Base-by-base conservation (phyloP, 2,888 invertebrate species). In the Polydrusus tereticollis region DNA sequence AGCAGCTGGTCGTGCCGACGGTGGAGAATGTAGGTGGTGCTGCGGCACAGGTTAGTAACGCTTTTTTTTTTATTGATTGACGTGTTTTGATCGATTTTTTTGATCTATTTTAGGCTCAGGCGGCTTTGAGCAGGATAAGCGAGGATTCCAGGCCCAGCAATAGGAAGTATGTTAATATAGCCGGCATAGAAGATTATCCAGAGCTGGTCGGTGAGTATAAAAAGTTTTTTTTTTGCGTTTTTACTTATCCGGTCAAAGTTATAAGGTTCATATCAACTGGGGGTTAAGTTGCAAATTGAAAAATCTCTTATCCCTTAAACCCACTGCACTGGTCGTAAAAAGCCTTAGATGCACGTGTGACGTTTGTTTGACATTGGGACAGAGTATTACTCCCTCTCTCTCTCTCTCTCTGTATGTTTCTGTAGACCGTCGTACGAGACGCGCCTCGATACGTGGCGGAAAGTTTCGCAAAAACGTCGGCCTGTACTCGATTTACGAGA, bases 141-240 rank as follows among this genome's bases (percentile, higher is more conserved):
- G 88, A 89, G 78, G 88, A 88, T 78, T 88, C 88, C 0, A 85
- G 87, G 70, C 80, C 83, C 52, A 85, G 83, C 73, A 85, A 85
- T 75, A 80, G 81, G 75, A 89, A 90, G 80, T 93, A 91, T 82
- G 87, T 94, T 36, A 92, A 94, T 84, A 93, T 94, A 78, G 91
- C 93, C 50, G 94, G 94, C 45, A 93, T 94, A 55, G 94, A 93
- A 79, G 92, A 92, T 69, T 94, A 92, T 85, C 91, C 92, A 7
- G 90, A 91, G 72, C 85, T 94, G 68, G 83, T 85, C 76, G 86
- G 85, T 86, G 78, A 84, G 83, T 78, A 70, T 63, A 65, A 20
- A 50, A 57, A 36, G 29, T 52, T 65, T 69, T 33, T 21, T 55
- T n/a, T n/a, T n/a, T n/a, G n/a, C n/a, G n/a, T n/a, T n/a, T n/a